Evolutionary conservation across 2,113 vertebrate species (phyloP), one percentile per base, ranked within the genome.

Genomic region (Daubentonia madagascariensis): DNA sequence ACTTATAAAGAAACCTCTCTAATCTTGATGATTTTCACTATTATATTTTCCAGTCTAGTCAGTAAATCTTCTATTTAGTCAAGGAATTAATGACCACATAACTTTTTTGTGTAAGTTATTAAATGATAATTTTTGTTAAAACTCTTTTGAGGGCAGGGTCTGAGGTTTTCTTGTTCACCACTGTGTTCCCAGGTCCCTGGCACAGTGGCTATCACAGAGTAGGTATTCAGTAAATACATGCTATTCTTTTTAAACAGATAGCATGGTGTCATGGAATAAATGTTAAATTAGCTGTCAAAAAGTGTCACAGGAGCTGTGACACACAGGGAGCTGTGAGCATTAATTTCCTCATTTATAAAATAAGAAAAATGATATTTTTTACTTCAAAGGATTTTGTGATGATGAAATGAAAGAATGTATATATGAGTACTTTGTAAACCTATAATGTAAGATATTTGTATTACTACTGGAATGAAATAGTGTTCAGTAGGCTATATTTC

Each of bases 271-370:
- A 6, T 75, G 23, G 72, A 79, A 45, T 23, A 14, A 61, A 85
- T 40, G 35, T n/a, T 85, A 59, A 61, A 48, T 91, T 59, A 72
- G 61, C 5, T 95, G 30, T 35, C 65, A 72, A 54, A 79, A 87
- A 72, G 37, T 50, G 28, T 75, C 28, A n/a, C n/a, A n/a, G n/a
- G n/a, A n/a, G n/a, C n/a, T n/a, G n/a, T n/a, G n/a, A n/a, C n/a
- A n/a, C n/a, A n/a, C n/a, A n/a, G 35, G 48, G 40, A 93, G 67
- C n/a, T 88, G 18, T 84, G 57, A 92, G 25, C 43, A 61, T 92
- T 81, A 80, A 72, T 80, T 68, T 84, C 61, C 20, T 93, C 14
- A 70, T 70, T 96, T 94, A 70, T 48, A 68, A 89, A 87, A 87
- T 72, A 89, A 79, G 23, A 13, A 23, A 37, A 75, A 75, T 68